A percentile compares a stretch with the other conserved stretches of the same genome.
phyloP scores from a whole-genome alignment of 2,797 vertebrate genomes.

The Tenualosa ilisha region DNA sequence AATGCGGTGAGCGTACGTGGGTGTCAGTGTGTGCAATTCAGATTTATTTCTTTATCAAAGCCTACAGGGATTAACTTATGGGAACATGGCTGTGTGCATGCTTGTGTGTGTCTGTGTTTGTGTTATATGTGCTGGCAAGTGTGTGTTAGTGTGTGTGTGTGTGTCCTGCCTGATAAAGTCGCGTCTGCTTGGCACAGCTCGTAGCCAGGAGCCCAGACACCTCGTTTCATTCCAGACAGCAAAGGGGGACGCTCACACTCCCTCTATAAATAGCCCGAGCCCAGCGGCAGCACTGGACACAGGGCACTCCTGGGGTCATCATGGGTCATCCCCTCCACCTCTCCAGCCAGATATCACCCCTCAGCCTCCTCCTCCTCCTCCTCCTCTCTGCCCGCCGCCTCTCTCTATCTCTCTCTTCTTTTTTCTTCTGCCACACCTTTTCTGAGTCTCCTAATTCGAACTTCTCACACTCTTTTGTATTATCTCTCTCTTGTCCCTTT shows the following conservation, averaged over 20 bases:
- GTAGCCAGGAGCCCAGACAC: constrained; percentile 10
- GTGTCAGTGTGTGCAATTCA: not conserved
- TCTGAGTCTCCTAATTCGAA: not conserved
- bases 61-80: not conserved
- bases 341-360: not conserved
- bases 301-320: not conserved
- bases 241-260: constrained; percentile 33
- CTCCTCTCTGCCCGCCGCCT: not conserved
- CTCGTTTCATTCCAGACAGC: constrained; percentile 25
- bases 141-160: not conserved
- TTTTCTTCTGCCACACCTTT: not conserved
- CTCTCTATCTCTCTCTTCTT: not conserved
- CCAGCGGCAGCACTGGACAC: not conserved
- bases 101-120: not conserved
- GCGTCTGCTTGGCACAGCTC: constrained; percentile 28
- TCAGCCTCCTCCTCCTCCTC: not conserved
- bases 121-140: not conserved
- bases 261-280: not conserved
- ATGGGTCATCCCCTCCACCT: constrained; percentile 13
- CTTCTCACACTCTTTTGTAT: not conserved
- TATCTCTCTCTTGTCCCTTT: not conserved
- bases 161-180: constrained; percentile 29
- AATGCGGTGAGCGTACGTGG: not conserved
- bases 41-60: not conserved
- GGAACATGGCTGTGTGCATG: not conserved